phyloP scores from a whole-genome alignment of 2,888 invertebrate genomes.

The Argyra leucocephala region DNA sequence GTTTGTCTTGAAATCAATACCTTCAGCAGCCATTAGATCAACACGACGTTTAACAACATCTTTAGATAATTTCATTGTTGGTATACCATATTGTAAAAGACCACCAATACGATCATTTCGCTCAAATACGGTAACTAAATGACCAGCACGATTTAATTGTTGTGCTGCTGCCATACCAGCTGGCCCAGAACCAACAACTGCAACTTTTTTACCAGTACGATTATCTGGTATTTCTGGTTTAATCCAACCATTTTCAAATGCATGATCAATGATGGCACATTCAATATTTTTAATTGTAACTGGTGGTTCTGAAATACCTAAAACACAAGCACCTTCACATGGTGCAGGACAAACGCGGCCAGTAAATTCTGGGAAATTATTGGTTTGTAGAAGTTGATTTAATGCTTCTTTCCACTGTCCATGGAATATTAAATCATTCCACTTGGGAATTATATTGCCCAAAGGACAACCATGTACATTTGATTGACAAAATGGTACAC shows the following conservation, averaged over 20 bases:
- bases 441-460: conserved; percentile 97
- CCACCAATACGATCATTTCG: conserved; percentile 93
- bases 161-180: conserved; percentile 93
- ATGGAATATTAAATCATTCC: conserved; percentile 95
- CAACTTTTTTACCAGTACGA: conserved; percentile 73
- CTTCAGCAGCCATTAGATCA: conserved; percentile 77
- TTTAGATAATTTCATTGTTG: conserved; percentile 96
- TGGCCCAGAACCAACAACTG: conserved; percentile 88
- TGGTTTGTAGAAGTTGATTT: conserved; percentile 87
- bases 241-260: conserved; percentile 94
- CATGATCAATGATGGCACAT: conserved; percentile 96
- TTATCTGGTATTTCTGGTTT: conserved; percentile 63
- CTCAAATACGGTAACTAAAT: conserved; percentile 92
- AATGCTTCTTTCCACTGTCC: conserved; percentile 92
- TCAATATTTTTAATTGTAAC: conserved; percentile 99
- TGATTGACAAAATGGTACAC: conserved; percentile 96
- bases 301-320: conserved; percentile 89
- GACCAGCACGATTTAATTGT: conserved; percentile 90
- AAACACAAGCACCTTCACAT: conserved; percentile 95
- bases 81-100: conserved; percentile 93
- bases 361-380: conserved; percentile 98
- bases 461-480: conserved; percentile 88
- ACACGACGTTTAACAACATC: conserved; percentile 84
- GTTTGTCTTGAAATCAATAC: conserved; percentile 79
- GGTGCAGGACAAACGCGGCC: conserved; percentile 94